Evolutionary conservation across 2,797 vertebrate species (phyloP), one percentile per base, ranked within the genome.

Genomic region (Schizopygopsis pylzovi): DNA sequence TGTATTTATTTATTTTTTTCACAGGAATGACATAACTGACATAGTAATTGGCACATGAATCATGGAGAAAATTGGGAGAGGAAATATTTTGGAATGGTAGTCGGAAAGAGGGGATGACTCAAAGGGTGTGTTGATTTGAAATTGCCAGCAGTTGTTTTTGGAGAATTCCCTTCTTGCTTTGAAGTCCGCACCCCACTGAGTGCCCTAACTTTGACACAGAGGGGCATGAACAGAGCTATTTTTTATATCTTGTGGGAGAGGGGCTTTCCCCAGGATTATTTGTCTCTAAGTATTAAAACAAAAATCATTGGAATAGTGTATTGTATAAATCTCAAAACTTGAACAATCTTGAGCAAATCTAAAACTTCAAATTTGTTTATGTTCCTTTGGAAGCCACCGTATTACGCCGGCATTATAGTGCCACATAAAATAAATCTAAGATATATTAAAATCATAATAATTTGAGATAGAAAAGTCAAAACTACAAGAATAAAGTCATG

Each of bases 151-250:
- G 92, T 96, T 96, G 93, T 96, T 96, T 94, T 93, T 92, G 81
- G 93, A 94, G 93, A 95, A 96, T 96, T 96, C 96, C 95, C 95
- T 92, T 92, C 89, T 95, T 93, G 93, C 94, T 96, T 96, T 96
- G 95, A 97, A 95, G 95, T 95, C 94, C 95, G 93, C 91, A 94
- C 95, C 95, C 95, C 93, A 93, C 94, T 92, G 94, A 92, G 96
- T 94, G 94, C 94, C 95, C 93, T 95, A 92, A 94, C 92, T 95
- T 94, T 96, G 96, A 94, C 94, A 95, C 95, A 95, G 94, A 94
- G 94, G 93, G 94, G 94, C 92, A 92, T 88, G 92, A 94, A 94
- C 92, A 89, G 80, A 49, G 93, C 94, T 95, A 95, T 96, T 95
- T 95, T 7, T 41, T 93, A 94, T 92, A 92, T 94, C 89, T 93